Base-by-base conservation (phyloP, 2,113 vertebrate genomes). In the Oncorhynchus tshawytscha region DNA sequence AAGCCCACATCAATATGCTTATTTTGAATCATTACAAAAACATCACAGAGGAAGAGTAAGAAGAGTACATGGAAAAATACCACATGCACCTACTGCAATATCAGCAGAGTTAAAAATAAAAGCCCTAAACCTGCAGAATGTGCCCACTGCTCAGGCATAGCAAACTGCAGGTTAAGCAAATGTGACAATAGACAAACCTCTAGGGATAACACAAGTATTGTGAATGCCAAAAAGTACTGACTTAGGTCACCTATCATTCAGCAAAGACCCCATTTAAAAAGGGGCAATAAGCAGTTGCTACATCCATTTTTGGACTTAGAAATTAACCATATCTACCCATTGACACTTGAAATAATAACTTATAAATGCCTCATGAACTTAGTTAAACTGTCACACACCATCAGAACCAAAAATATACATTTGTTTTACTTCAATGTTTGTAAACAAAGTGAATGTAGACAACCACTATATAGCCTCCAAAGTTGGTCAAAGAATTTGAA, bases 41-140 rank as follows among this genome's bases (percentile, higher is more conserved):
- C 45, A 11, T 45, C 24, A 45, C 29, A 31, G 73, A 67, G 66
- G 64, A 70, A 39, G 54, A 79, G 34, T 39, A 76, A 27, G 16
- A 70, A 31, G 68, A 48, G 69, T 69, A 78, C 5, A 22, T 78
- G 67, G 11, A 51, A 74, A 79, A 77, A 77, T 66, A 77, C 60
- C 34, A 77, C 51, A 74, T 65, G n/a, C 60, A 76, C 49, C 59
- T 78, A 71, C 54, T 81, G 82, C 80, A 69, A 78, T 65, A 79
- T 85, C 81, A 82, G 86, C 83, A 75, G 78, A 69, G 80, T 76
- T 83, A 74, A 85, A 85, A 86, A 86, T 82, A 85, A 72, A 76
- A 74, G 24, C 16, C 67, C 72, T 72, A 73, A 82, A 81, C 73
- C 70, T 78, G 78, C 80, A 81, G 68, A 85, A 76, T 71, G 74